phyloP scores from a whole-genome alignment of 2,888 invertebrate genomes.

The Chesias legatella region DNA sequence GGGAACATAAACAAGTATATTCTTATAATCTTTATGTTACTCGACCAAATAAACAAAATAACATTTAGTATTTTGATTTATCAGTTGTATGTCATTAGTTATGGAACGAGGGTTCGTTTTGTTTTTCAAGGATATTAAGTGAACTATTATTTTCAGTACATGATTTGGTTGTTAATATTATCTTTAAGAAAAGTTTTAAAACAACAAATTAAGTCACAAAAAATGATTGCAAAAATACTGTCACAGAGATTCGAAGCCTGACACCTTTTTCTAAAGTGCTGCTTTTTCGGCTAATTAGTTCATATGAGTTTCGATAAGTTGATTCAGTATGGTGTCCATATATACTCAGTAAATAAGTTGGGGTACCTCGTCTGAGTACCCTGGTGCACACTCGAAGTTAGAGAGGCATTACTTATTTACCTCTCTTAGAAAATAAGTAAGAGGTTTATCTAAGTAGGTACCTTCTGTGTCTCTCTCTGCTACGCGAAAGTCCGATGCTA shows the following conservation, averaged over 20 bases:
- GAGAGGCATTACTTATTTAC: conserved; percentile 22
- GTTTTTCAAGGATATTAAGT: no score
- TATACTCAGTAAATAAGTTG: conserved; percentile 43
- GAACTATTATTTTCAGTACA: no score
- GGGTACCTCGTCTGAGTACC: conserved; percentile 33
- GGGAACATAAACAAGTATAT: no score
- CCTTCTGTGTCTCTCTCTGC: conserved; percentile 11
- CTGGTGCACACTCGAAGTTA: conserved; percentile 12
- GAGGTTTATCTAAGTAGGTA: conserved; percentile 15
- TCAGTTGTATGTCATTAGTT: no score
- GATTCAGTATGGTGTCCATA: conserved; percentile 34
- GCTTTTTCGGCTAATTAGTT: conserved; percentile 25
- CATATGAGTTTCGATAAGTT: conserved; percentile 3
- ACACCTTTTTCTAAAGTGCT: conserved; percentile 15
- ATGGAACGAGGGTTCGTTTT: no score
- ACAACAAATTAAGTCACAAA: no score
- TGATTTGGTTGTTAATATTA: no score
- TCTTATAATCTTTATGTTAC: no score
- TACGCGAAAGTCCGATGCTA: conserved; percentile 30
- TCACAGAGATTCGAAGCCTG: conserved; percentile 1
- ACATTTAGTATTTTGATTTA: no score
- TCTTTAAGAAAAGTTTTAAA: no score
- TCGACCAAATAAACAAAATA: no score
- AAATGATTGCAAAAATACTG: not conserved
- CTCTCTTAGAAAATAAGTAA: conserved; percentile 18